Percentiles rank a stretch among this genome's conserved stretches.
phyloP scores from a whole-genome alignment of 1,140 invertebrate species.

The Colletes gigas region DNA sequence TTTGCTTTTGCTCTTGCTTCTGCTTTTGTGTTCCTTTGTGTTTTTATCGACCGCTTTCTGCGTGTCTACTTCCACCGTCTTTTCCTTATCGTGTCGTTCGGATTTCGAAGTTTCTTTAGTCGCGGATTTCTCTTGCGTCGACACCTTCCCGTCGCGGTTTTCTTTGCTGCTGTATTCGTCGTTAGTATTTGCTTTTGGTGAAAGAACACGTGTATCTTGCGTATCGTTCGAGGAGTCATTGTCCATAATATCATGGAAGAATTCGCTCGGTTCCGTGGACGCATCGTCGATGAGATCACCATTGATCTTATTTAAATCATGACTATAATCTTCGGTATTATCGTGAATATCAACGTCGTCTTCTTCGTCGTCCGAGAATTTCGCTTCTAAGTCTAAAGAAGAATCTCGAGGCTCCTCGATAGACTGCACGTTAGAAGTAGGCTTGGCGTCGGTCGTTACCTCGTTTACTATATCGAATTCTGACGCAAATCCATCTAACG shows the following conservation, averaged over 20 bases:
- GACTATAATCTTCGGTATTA: neutral
- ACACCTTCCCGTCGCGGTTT: neutral
- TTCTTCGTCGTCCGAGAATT: slow-evolving; percentile 76
- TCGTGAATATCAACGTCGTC: neutral
- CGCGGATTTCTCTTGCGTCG: neutral
- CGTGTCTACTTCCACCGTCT: slow-evolving; percentile 47
- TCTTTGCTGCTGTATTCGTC: neutral
- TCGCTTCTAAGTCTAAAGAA: slow-evolving; percentile 67
- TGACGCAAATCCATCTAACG: slow-evolving; percentile 73
- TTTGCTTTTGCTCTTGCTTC: slow-evolving; percentile 52
- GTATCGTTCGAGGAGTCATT: neutral
- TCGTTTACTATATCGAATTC: slow-evolving; percentile 78
- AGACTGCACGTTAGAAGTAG: neutral
- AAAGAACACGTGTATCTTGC: neutral
- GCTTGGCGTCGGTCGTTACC: slow-evolving; percentile 61
- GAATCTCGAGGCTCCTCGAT: slow-evolving; percentile 68
- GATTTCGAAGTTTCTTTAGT: neutral
- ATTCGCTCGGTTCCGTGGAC: neutral
- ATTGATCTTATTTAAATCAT: neutral
- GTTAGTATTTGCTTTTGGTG: neutral
- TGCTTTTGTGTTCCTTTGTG: slow-evolving; percentile 50
- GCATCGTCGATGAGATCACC: neutral
- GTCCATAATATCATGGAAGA: neutral
- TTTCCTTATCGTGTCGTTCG: neutral
- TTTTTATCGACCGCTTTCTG: slow-evolving; percentile 28